Conservation (phyloP, 2,113 vertebrate species). For the Zosterops lateralis region DNA sequence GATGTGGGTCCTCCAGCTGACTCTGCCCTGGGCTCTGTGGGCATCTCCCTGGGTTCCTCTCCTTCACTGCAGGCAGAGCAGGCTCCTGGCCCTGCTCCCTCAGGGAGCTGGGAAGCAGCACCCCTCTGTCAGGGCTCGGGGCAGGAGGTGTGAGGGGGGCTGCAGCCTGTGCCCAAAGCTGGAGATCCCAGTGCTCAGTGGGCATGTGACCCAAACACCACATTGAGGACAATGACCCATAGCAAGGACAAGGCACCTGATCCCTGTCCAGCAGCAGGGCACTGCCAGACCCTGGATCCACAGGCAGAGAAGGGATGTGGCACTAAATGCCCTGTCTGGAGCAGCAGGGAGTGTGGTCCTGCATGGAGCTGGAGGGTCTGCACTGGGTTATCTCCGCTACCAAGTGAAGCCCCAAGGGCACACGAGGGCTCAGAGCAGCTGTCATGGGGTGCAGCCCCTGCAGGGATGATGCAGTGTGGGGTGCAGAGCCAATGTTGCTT, state of each 20-base stretch:
- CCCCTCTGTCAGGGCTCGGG: background rate
- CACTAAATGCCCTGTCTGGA: background rate
- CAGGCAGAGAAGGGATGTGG: background rate
- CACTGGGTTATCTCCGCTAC: background rate
- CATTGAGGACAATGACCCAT: fast-evolving
- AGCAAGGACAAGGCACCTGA: fast-evolving
- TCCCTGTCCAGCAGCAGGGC: background rate
- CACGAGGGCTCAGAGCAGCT: background rate
- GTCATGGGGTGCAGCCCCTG: background rate
- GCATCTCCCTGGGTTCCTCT: background rate
- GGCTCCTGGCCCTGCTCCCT: background rate
- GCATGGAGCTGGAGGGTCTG: background rate
- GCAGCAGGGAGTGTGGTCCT: background rate
- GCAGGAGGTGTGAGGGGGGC: background rate
- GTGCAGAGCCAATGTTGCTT: background rate
- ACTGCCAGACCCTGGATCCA: background rate
- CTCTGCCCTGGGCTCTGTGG: background rate
- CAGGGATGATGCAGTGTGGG: background rate
- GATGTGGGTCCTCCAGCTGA: fast-evolving
- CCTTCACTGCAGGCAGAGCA: background rate
- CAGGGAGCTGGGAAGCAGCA: background rate
- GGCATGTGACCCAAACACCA: fast-evolving
- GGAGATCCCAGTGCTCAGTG: background rate
- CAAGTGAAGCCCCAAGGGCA: background rate
- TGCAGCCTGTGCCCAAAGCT: background rate